Conservation (phyloP, 2,113 vertebrate species). For the Ivindomyrus marchei region DNA sequence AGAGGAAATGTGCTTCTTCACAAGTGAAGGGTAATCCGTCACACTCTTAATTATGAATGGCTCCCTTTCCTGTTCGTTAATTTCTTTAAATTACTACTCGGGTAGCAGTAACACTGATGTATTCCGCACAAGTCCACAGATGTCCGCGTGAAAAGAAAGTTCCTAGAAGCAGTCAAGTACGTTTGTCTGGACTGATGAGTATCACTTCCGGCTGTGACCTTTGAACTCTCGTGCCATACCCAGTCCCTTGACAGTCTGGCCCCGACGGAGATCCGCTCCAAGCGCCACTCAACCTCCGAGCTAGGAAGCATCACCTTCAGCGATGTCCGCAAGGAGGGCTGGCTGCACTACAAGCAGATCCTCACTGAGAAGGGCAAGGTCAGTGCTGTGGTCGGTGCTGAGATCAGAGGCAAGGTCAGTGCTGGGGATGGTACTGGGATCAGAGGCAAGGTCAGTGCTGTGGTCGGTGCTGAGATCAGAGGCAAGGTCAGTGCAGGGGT, state of each 20-base stretch:
- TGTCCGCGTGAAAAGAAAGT: not conserved
- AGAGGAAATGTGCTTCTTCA: not conserved
- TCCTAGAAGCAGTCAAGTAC: not conserved
- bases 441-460: not conserved
- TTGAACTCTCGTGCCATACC: not conserved
- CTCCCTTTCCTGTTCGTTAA: not conserved
- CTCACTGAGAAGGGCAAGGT: conserved; percentile 97
- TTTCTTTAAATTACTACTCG: not conserved
- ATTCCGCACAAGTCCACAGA: not conserved
- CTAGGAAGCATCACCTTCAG: conserved; percentile 79
- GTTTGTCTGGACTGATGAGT: not conserved
- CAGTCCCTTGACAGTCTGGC: conserved; percentile 87
- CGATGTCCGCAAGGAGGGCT: conserved; percentile 82
- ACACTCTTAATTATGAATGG: not conserved
- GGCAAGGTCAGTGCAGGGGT: conserved; percentile 57
- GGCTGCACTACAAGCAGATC: conserved; percentile 93
- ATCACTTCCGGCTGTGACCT: not conserved
- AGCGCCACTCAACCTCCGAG: conserved; percentile 89
- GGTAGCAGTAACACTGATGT: not conserved
- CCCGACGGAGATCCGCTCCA: conserved; percentile 73
- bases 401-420: not conserved
- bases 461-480: not conserved
- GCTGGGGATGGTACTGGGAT: not conserved
- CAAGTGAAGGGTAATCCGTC: not conserved
- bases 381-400: conserved; percentile 9